Evolutionary conservation across 2,113 vertebrate genomes (phyloP).

Genomic region (Agapornis roseicollis): DNA sequence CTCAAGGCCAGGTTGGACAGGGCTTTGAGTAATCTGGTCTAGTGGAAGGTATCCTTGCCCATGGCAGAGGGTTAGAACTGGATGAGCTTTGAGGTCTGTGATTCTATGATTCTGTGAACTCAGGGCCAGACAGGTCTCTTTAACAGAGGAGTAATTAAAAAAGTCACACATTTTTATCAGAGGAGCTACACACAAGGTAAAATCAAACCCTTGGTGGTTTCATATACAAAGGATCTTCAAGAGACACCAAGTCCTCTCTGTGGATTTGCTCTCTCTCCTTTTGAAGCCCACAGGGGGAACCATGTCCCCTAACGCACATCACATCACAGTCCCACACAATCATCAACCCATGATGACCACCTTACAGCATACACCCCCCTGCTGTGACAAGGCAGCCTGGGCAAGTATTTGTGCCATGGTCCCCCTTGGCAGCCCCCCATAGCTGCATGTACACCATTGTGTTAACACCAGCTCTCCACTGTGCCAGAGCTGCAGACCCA

Average conservation of each 20-base stretch:
- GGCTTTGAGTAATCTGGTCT: background rate
- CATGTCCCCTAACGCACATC: background rate
- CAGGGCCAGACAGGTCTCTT: background rate
- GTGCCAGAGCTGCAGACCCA: background rate
- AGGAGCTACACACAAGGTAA: background rate
- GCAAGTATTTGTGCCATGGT: rapidly evolving
- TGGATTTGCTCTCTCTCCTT: background rate
- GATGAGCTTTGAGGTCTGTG: background rate
- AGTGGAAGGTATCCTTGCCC: background rate
- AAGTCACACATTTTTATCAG: background rate
- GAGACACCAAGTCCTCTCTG: background rate
- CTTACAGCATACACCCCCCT: background rate
- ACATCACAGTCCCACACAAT: background rate
- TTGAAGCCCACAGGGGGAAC: background rate
- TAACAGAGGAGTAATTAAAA: background rate
- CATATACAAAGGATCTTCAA: background rate
- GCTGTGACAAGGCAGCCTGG: background rate
- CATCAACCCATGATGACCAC: rapidly evolving
- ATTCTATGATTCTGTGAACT: background rate
- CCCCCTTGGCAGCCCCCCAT: background rate
- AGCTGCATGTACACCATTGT: rapidly evolving
- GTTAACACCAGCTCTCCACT: rapidly evolving
- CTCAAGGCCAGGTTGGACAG: background rate
- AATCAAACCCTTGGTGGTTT: background rate
- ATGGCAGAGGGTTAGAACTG: background rate